Evolutionary conservation across 2,888 invertebrate genomes (phyloP).

Genomic region (Pterostichus niger): DNA sequence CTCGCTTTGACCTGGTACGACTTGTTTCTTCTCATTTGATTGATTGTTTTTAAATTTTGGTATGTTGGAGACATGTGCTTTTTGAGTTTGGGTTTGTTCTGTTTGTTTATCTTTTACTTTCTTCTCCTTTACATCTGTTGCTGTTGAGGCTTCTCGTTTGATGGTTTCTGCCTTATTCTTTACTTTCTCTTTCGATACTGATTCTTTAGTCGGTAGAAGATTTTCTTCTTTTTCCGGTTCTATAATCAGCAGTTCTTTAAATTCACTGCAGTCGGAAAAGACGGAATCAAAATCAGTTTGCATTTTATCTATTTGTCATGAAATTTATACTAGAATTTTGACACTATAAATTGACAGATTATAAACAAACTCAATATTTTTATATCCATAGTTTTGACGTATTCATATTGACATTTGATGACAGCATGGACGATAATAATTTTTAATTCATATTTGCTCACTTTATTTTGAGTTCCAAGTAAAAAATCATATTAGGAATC

Average conservation of each 20-base stretch:
- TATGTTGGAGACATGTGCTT: no score
- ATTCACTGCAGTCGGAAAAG: slow-evolving; percentile 16
- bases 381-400: background rate
- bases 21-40: no score
- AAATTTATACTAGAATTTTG: slow-evolving; percentile 17
- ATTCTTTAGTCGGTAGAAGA: background rate
- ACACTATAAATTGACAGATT: background rate
- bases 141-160: background rate
- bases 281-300: slow-evolving; percentile 9
- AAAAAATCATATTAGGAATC: no score
- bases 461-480: no score
- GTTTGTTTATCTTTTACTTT: background rate
- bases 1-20: no score
- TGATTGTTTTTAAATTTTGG: no score
- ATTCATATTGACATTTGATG: no score
- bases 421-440: no score
- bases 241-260: slow-evolving; percentile 23
- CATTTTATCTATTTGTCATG: background rate
- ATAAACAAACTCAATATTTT: background rate
- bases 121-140: background rate
- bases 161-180: background rate
- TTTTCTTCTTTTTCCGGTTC: background rate
- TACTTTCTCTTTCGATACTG: background rate
- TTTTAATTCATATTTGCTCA: no score
- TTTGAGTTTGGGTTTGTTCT: background rate